Evolutionary conservation across 1,140 invertebrate species (phyloP), one percentile per base, ranked within the genome.

Genomic region (Leptopilina clavipes): DNA sequence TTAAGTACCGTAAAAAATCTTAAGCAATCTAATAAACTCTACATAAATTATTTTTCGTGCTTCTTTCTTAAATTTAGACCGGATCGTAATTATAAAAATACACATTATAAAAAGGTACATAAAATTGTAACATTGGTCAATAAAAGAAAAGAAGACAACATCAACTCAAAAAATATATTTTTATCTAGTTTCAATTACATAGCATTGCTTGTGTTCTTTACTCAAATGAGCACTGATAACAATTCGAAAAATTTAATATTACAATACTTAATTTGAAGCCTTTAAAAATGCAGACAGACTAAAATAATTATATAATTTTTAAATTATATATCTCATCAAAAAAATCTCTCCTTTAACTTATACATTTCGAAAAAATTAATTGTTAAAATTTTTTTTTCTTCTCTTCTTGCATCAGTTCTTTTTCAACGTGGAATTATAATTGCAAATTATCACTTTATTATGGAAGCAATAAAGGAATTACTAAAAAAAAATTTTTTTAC

Each of bases 81-180:
- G 9, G 7, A 40, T 40, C 37, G 8, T 40, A 40, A 40, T 8
- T 8, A 40, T 9, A 40, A 40, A 40, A 9, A 40, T 31, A 31
- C 1, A 31, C 1, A 31, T 31, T 31, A 31, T 31, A 31, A 2
- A 31, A 31, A 31, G 25, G 25, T 31, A 31, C 25, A 31, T 31
- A 31, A 31, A 31, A 31, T 31, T 31, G 25, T 31, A 31, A 31
- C 25, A 31, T 31, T 31, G 1, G 5, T 31, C 25, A 14, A 48
- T 44, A n/a, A n/a, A 48, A 48, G 12, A 48, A 12, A 52, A 52
- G n/a, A 52, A 52, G n/a, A 52, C 48, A 5, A 52, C 6, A 12
- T 52, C 48, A 52, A 52, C 48, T 52, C 48, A 52, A 52, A 52
- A 52, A 52, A 52, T 52, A 52, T 52, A 52, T 52, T 52, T 52